phyloP scores from a whole-genome alignment of 2,113 vertebrate genomes.

The Narcine bancroftii region DNA sequence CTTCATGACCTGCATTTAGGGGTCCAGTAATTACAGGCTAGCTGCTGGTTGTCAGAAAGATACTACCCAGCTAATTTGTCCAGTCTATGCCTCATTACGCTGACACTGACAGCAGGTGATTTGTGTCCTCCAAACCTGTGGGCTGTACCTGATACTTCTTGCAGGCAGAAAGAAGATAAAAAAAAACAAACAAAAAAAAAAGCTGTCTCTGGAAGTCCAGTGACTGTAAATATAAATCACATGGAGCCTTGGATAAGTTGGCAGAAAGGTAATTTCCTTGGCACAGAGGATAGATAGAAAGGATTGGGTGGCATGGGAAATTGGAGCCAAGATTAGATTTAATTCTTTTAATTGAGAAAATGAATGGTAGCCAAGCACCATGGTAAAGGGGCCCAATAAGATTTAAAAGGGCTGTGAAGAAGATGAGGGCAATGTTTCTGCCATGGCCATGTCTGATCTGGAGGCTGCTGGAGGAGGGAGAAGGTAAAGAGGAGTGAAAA shows the following conservation, averaged over 20 bases:
- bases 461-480: background rate
- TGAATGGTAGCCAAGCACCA: background rate
- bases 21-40: slow-evolving; percentile 38
- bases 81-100: slow-evolving; percentile 37
- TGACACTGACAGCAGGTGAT: slow-evolving; percentile 36
- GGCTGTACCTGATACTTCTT: slow-evolving; percentile 33
- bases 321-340: background rate
- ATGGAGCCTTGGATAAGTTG: slow-evolving; percentile 26
- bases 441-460: background rate
- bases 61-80: slow-evolving; percentile 38
- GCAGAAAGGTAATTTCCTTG: slow-evolving; percentile 14
- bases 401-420: background rate
- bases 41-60: slow-evolving; percentile 28
- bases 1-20: slow-evolving; percentile 28
- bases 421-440: no score
- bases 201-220: slow-evolving; percentile 25
- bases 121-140: slow-evolving; percentile 27
- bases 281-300: slow-evolving; percentile 10
- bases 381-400: background rate
- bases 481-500: background rate
- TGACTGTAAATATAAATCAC: slow-evolving; percentile 35
- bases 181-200: slow-evolving; percentile 13
- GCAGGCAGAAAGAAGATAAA: slow-evolving; percentile 4
- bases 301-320: background rate
- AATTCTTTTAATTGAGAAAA: background rate